Percentiles rank a stretch among this genome's conserved stretches.
phyloP scores from a whole-genome alignment of 2,797 vertebrate genomes.

The Danio albolineatus region DNA sequence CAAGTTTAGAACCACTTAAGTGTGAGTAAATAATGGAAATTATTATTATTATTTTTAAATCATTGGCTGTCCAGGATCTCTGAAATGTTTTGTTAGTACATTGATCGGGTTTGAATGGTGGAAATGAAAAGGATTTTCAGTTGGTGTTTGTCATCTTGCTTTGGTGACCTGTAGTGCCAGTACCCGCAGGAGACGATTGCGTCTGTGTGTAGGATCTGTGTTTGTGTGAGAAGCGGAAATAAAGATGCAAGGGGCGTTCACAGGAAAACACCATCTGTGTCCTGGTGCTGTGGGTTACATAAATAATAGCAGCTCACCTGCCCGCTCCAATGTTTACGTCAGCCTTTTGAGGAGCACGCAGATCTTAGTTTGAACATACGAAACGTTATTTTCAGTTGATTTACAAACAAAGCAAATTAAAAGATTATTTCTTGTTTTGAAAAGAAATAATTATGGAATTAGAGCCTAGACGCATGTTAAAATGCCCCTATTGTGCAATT shows the following conservation, averaged over 20 bases:
- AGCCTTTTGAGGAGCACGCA: conserved; percentile 30
- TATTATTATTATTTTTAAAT: not conserved
- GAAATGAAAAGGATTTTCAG: conserved; percentile 1
- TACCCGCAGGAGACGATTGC: conserved; percentile 15
- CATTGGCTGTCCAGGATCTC: not conserved
- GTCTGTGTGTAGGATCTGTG: conserved; percentile 30
- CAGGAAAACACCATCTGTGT: conserved; percentile 68
- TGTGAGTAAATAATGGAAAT: too few relatives aligned
- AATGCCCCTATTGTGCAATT: too few relatives aligned
- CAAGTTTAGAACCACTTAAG: too few relatives aligned
- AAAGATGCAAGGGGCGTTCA: conserved; percentile 59
- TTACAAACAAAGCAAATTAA: not conserved
- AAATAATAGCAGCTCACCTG: conserved; percentile 52
- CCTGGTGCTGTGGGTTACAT: conserved; percentile 61
- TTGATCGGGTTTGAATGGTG: not conserved
- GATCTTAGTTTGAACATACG: not conserved
- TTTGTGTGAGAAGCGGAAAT: conserved; percentile 40
- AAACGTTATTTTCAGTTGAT: not conserved
- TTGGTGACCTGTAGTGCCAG: conserved; percentile 25
- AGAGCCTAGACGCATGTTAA: not conserved
- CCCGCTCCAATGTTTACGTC: conserved; percentile 36
- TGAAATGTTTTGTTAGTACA: conserved; percentile 8
- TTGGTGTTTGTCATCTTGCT: conserved; percentile 14
- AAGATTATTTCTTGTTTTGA: not conserved
- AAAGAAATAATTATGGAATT: not conserved